A percentile compares a stretch with the other conserved stretches of the same genome.
Conservation (phyloP, 2,888 invertebrate genomes). For the Bembecia ichneumoniformis region DNA sequence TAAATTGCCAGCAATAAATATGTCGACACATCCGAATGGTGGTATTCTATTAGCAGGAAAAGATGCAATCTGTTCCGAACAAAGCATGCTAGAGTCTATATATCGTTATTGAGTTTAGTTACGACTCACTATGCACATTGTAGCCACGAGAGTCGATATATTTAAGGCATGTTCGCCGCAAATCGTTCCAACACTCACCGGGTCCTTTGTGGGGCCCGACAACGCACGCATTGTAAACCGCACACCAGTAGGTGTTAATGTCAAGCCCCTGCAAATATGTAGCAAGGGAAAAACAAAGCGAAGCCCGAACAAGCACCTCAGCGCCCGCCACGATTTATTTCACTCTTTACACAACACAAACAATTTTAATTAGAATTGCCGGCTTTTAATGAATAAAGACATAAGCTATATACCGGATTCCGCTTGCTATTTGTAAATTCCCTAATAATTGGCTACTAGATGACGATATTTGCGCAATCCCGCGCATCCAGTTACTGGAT, state of each 20-base stretch:
- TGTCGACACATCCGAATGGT: not conserved
- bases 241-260: constrained; percentile 37
- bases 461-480: constrained; percentile 41
- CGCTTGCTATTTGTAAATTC: constrained; percentile 39
- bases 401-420: constrained; percentile 38
- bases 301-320: constrained; percentile 27
- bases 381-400: constrained; percentile 55
- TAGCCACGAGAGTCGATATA: constrained; percentile 32
- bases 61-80: constrained; percentile 43
- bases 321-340: constrained; percentile 40
- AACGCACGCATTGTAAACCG: constrained; percentile 31
- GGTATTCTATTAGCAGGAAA: constrained; percentile 44
- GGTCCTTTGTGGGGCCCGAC: constrained; percentile 35
- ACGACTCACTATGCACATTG: constrained; percentile 32
- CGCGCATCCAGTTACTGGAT: constrained; percentile 20
- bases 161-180: constrained; percentile 44
- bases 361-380: constrained; percentile 56
- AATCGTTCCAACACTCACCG: constrained; percentile 30
- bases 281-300: constrained; percentile 38
- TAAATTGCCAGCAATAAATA: not conserved
- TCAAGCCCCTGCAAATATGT: constrained; percentile 46
- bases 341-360: constrained; percentile 33
- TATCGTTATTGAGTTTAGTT: constrained; percentile 36
- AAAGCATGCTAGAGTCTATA: constrained; percentile 39
- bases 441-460: constrained; percentile 52